These are phyloP conservation scores for Typhlichthys eigenmanni DNA, from an alignment of 2,797 vertebrate species.

Conservation along the genomic window DNA sequence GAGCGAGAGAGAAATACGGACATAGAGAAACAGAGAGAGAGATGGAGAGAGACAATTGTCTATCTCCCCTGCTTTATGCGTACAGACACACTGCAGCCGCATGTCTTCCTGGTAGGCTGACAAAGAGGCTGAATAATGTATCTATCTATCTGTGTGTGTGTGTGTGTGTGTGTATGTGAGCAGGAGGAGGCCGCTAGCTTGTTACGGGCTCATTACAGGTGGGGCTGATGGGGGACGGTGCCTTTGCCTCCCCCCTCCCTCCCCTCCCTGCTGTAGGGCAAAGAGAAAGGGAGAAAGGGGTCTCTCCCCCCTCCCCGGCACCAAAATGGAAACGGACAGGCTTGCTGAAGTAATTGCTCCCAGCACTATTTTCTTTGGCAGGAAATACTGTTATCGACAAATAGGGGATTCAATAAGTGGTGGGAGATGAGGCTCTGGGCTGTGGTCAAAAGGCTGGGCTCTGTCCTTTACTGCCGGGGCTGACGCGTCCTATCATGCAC, in stretches of 20 bases:
- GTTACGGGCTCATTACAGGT: slow-evolving; percentile 77
- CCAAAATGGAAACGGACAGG: slow-evolving; percentile 75
- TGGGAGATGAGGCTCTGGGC: slow-evolving; percentile 74
- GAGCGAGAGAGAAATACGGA: not conserved
- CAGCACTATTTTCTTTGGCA: slow-evolving; percentile 79
- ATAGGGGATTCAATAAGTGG: slow-evolving; percentile 76
- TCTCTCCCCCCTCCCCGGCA: slow-evolving; percentile 60
- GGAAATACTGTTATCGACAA: slow-evolving; percentile 81
- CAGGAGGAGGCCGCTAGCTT: slow-evolving; percentile 67
- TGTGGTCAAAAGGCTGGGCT: slow-evolving; percentile 67
- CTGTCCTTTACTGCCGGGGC: slow-evolving; percentile 62
- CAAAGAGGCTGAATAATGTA: slow-evolving; percentile 75
- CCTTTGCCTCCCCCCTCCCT: slow-evolving; percentile 61
- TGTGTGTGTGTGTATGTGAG: slow-evolving; percentile 48
- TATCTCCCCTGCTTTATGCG: slow-evolving; percentile 36
- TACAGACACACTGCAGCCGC: slow-evolving; percentile 55
- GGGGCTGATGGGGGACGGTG: slow-evolving; percentile 71
- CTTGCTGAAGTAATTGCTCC: slow-evolving; percentile 77
- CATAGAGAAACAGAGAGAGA: slow-evolving; percentile 14
- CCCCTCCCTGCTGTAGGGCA: slow-evolving; percentile 58
- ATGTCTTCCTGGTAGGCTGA: slow-evolving; percentile 66
- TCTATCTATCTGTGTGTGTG: slow-evolving; percentile 62
- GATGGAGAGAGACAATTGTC: slow-evolving; percentile 29
- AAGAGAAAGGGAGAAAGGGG: slow-evolving; percentile 46
- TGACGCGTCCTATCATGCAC: slow-evolving; percentile 46